phyloP scores from a whole-genome alignment of 2,113 vertebrate species.

The Brachirus orientalis region DNA sequence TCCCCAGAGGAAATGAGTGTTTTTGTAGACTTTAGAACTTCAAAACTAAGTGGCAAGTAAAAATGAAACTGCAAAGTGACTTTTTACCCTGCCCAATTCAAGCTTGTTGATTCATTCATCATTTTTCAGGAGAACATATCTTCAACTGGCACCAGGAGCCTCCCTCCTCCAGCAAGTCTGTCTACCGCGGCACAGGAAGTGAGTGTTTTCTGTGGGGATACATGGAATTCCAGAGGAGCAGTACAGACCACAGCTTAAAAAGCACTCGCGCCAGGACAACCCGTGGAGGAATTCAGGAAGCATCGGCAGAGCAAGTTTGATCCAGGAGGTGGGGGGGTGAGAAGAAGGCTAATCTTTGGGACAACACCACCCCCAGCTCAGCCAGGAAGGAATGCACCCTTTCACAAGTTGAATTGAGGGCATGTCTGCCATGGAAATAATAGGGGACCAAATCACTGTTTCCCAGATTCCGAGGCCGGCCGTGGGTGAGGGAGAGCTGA shows the following conservation, averaged over 20 bases:
- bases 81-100: constrained; percentile 44
- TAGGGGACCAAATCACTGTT: constrained; percentile 38
- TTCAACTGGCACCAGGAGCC: too few relatives aligned
- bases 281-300: constrained; percentile 36
- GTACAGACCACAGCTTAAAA: constrained; percentile 47
- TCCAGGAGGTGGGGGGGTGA: constrained; percentile 36
- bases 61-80: constrained; percentile 13
- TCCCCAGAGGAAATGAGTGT: constrained; percentile 43
- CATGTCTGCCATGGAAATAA: constrained; percentile 55
- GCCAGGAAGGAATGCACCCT: constrained; percentile 64
- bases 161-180: constrained; percentile 17
- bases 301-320: constrained; percentile 29
- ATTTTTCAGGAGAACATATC: neutral
- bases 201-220: constrained; percentile 74
- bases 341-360: constrained; percentile 54
- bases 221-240: constrained; percentile 75
- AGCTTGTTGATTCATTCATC: constrained; percentile 15
- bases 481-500: constrained; percentile 6
- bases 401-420: constrained; percentile 58
- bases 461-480: constrained; percentile 36
- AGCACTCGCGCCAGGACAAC: constrained; percentile 57
- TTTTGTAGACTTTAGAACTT: constrained; percentile 38
- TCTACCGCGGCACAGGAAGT: constrained; percentile 68
- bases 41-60: constrained; percentile 44
- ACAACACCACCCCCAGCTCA: constrained; percentile 50